Evolutionary conservation across 2,113 vertebrate species (phyloP), one percentile per base, ranked within the genome.

Genomic region (Columba livia): DNA sequence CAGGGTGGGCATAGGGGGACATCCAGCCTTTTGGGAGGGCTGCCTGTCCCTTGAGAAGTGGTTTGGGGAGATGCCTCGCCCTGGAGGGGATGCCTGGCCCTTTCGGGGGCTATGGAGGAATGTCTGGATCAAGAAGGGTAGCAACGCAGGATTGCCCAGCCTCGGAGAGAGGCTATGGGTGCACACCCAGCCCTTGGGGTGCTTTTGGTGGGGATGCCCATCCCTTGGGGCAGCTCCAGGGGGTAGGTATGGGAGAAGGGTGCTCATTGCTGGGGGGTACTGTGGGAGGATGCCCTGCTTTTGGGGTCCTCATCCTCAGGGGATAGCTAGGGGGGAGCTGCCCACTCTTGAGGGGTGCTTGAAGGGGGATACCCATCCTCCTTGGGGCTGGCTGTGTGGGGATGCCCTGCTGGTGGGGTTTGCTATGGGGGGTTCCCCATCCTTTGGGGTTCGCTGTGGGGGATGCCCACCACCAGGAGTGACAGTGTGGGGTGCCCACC

Each of bases 1-100:
- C 1, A 6, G 21, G 44, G 16, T n/a, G 70, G 32, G 6, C 12
- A 8, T 3, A 38, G 36, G 0, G 1, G 28, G 38, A n/a, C 65
- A 51, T 21, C 17, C 31, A 60, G 12, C 16, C 34, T 25, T 25
- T 61, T 31, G 24, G 53, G 42, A 58, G 12, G 26, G 44, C 19
- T 90, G 10, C 15, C 15, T 56, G 0, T 57, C 38, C 38, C 17
- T 65, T 56, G 60, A 60, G 64, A 56, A 51, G 15, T 7, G 53
- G 17, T 18, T 67, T 8, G n/a, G 47, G 26, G 66, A 67, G 65
- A 54, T 26, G 13, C 11, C 34, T n/a, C 31, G 20, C 28, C n/a
- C 29, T 72, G 23, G 31, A 60, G 25, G 3, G 15, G n/a, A 77
- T 10, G 38, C 16, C 10, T 12, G 40, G 24, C 15, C 42, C 54